Evolutionary conservation across 2,888 invertebrate genomes (phyloP), one percentile per base, ranked within the genome.

Genomic region (Laspeyria flexula): DNA sequence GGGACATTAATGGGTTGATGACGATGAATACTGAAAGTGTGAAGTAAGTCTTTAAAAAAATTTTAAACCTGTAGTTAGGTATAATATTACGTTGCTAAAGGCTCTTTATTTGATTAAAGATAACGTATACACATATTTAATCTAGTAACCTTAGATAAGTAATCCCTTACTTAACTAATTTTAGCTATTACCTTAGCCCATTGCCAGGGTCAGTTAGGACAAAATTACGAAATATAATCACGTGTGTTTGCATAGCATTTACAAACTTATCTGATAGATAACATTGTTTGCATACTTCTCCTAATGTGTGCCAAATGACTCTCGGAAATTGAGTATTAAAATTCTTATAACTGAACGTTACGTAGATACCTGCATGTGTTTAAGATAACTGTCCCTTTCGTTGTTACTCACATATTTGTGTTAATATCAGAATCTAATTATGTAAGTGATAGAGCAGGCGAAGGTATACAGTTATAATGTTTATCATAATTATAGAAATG

Each of bases 241-340:
- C 81, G 77, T 73, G 81, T 62, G 59, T 59, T 59, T 60, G 33
- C 57, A 53, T 56, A 58, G 50, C 69, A 71, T 66, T 62, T 62
- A 67, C 60, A 58, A 77, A 77, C 73, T 85, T 88, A 88, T 90
- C 88, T 79, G 16, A 3, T 13, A 82, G 87, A 88, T 88, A 84
- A 86, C 76, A 64, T 45, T 86, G 86, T 88, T 88, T 83, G 77
- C 85, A 79, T 86, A 75, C 77, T 69, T 79, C 54, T 66, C 67
- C 76, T 71, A 81, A 81, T 85, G 85, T 83, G 79, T 63, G 63
- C 73, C 65, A 75, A 79, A 75, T 62, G 67, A 65, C 49, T 59
- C 30, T 53, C 69, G 61, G 69, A 65, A 68, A 67, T 71, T 50
- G 72, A 15, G 43, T 52, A 71, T 71, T 68, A 64, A 65, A 57